These are phyloP conservation scores for Drosophila sproati DNA, from an alignment of 1,140 invertebrate species.

Conservation along the genomic window DNA sequence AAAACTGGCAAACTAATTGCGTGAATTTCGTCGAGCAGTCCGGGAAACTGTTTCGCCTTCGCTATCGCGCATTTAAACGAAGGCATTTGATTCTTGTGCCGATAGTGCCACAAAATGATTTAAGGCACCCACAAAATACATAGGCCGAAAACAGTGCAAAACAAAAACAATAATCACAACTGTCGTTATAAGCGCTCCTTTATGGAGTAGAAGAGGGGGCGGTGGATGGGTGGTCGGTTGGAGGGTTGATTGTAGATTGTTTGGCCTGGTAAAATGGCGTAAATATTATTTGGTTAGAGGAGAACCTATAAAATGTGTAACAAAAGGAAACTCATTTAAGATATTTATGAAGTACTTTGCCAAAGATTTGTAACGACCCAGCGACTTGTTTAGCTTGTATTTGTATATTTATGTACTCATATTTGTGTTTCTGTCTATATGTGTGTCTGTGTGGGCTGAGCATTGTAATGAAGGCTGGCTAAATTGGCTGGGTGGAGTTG, in stretches of 20 bases:
- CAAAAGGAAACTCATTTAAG: constrained; percentile 74
- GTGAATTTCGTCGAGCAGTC: constrained; percentile 62
- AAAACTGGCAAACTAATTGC: constrained; percentile 61
- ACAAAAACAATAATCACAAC: constrained; percentile 72
- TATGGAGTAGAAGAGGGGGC: background rate
- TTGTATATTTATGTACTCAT: background rate
- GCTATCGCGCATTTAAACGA: constrained; percentile 81
- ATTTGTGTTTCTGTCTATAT: background rate
- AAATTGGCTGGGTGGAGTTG: constrained; percentile 21
- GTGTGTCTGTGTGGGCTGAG: constrained; percentile 8
- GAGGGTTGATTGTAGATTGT: background rate
- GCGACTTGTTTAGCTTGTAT: constrained; percentile 29
- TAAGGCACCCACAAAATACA: constrained; percentile 55
- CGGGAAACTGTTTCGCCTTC: constrained; percentile 50
- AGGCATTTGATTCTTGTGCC: constrained; percentile 81
- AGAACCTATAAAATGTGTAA: constrained; percentile 63
- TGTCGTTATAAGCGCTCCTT: constrained; percentile 37
- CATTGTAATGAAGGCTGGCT: constrained; percentile 15
- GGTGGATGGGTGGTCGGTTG: no score
- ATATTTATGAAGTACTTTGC: constrained; percentile 77
- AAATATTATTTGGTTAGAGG: constrained; percentile 34
- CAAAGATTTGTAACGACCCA: constrained; percentile 60
- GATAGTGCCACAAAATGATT: constrained; percentile 79
- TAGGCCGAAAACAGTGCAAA: constrained; percentile 15
- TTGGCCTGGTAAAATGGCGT: constrained; percentile 40